Conservation (phyloP, 2,888 invertebrate species). For the Nephrocerus scutellatus region DNA sequence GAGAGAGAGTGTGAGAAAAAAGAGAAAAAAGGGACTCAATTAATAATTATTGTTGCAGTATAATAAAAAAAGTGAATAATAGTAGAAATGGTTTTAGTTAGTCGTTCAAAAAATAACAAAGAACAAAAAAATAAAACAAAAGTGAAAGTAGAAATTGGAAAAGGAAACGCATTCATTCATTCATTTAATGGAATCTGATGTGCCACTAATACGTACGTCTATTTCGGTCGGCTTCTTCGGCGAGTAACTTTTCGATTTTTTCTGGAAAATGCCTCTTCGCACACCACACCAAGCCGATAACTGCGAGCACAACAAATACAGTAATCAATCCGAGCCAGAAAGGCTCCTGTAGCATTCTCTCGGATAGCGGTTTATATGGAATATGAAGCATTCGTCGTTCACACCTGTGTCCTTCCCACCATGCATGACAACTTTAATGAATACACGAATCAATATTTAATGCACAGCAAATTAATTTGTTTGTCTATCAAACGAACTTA, state of each 20-base stretch:
- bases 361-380: slow-evolving; percentile 65
- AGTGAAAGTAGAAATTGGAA: too few relatives aligned
- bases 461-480: background rate
- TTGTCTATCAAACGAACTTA: too few relatives aligned
- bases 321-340: slow-evolving; percentile 86
- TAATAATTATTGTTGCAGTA: slow-evolving; percentile 1
- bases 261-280: slow-evolving; percentile 80
- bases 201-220: slow-evolving; percentile 59
- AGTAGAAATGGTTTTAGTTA: slow-evolving; percentile 6
- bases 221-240: slow-evolving; percentile 70
- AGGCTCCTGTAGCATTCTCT: slow-evolving; percentile 78
- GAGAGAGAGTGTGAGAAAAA: slow-evolving; percentile 17
- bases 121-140: too few relatives aligned
- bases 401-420: slow-evolving; percentile 66
- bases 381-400: slow-evolving; percentile 63
- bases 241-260: slow-evolving; percentile 73
- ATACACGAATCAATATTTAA: slow-evolving; percentile 2
- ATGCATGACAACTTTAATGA: slow-evolving; percentile 57
- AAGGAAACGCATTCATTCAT: too few relatives aligned
- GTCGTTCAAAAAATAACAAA: background rate
- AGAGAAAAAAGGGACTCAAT: slow-evolving; percentile 7
- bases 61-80: slow-evolving; percentile 10
- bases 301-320: slow-evolving; percentile 69
- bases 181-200: too few relatives aligned
- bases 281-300: slow-evolving; percentile 76